A percentile compares a stretch with the other conserved stretches of the same genome.
Conservation (phyloP, 2,888 invertebrate species). For the Conchocele bisecta region DNA sequence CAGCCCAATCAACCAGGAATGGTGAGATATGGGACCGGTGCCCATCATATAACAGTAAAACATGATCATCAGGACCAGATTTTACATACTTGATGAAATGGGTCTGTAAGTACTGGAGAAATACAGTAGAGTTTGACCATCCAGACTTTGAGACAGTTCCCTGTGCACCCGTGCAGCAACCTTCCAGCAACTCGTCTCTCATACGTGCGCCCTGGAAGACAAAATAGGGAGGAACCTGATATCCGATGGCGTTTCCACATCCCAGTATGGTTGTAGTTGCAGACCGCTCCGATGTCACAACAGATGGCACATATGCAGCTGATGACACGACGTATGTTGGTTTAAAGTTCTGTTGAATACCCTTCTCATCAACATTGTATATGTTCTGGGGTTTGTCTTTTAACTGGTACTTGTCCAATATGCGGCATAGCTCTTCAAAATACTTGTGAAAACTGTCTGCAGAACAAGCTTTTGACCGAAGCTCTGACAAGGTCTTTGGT, state of each 20-base stretch:
- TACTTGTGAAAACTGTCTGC: slow-evolving; percentile 2
- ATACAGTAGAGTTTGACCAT: slow-evolving; percentile 34
- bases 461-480: slow-evolving; percentile 4
- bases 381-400: slow-evolving; percentile 23
- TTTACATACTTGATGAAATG: slow-evolving; percentile 30
- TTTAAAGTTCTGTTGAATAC: slow-evolving; percentile 22
- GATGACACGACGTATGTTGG: slow-evolving; percentile 21
- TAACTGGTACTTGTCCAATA: slow-evolving; percentile 19
- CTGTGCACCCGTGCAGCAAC: slow-evolving; percentile 21
- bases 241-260: slow-evolving; percentile 20
- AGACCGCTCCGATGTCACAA: slow-evolving; percentile 14
- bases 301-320: not conserved
- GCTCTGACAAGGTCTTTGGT: slow-evolving; percentile 4
- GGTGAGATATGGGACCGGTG: slow-evolving; percentile 10
- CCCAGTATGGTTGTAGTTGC: slow-evolving; percentile 23
- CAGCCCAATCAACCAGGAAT: slow-evolving; percentile 21
- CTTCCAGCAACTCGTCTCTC: slow-evolving; percentile 15
- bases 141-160: slow-evolving; percentile 22
- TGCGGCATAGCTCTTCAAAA: slow-evolving; percentile 7
- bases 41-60: slow-evolving; percentile 26
- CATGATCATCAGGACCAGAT: not conserved
- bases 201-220: slow-evolving; percentile 26
- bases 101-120: slow-evolving; percentile 23
- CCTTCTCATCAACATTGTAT: slow-evolving; percentile 44
- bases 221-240: slow-evolving; percentile 38